phyloP scores from a whole-genome alignment of 1,140 invertebrate species.

The Cotesia glomerata region DNA sequence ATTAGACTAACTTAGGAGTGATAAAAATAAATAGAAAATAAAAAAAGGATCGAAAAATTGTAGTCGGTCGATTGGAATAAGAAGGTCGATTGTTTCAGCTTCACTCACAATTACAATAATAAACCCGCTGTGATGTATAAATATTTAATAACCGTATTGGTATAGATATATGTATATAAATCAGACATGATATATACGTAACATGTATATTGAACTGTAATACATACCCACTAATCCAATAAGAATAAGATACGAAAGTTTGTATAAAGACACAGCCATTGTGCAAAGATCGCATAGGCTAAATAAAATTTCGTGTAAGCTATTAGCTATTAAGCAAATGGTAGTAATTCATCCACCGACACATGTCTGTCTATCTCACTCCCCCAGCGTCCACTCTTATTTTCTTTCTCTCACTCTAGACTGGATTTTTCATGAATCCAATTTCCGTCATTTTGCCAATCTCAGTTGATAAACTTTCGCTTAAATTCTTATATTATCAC shows the following conservation, averaged over 20 bases:
- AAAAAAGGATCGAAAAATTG: background rate
- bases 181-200: too few relatives aligned
- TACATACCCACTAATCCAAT: constrained; percentile 54
- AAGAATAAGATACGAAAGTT: constrained; percentile 50
- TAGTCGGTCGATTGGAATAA: background rate
- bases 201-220: background rate
- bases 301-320: constrained; percentile 51
- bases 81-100: background rate
- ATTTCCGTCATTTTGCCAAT: constrained; percentile 34
- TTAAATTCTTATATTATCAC: background rate
- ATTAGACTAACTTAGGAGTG: too few relatives aligned
- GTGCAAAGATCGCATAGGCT: constrained; percentile 54
- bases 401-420: constrained; percentile 34
- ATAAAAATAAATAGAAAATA: constrained; percentile 11
- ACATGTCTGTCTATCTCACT: constrained; percentile 43
- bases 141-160: background rate
- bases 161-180: too few relatives aligned
- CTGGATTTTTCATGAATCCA: constrained; percentile 34
- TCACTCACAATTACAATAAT: background rate
- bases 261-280: constrained; percentile 52
- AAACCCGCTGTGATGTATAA: background rate
- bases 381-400: constrained; percentile 3
- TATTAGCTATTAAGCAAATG: constrained; percentile 57
- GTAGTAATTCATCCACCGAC: constrained; percentile 54
- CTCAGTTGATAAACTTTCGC: constrained; percentile 33